Evolutionary conservation across 2,888 invertebrate species (phyloP), one percentile per base, ranked within the genome.

Genomic region (Drosophila percnosoma): DNA sequence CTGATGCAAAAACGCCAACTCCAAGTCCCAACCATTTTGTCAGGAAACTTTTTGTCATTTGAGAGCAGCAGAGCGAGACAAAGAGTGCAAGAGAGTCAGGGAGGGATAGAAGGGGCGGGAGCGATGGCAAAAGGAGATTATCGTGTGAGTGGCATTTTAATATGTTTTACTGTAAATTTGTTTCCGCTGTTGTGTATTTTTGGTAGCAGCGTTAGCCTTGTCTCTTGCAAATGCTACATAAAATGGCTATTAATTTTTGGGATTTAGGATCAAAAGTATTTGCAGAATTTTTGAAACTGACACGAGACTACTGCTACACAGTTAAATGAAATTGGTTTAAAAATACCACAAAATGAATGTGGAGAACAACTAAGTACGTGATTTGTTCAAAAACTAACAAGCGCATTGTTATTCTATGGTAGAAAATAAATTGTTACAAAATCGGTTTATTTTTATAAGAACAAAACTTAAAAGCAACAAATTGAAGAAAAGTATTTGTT

Each of bases 101-200:
- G 31, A 6, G 48, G 38, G 31, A 13, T 6, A 11, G 7, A 27
- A 38, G 2, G 11, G 18, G 4, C 10, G 36, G 52, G 54, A 11
- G 45, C 54, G 66, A 66, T 61, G 33, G 53, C 49, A 54, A 77
- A 79, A 68, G 67, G 82, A 71, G 82, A 75, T 86, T 86, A 89
- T 73, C 85, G 75, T 86, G 78, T 84, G 89, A 86, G 89, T 86
- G 85, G 89, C 85, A 86, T 86, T 86, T 87, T 89, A 86, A 86
- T 86, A 86, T 86, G 84, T 87, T 86, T 82, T 75, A 69, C 68
- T 59, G 79, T 71, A 76, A 86, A 81, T 71, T 75, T 74, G 69
- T 73, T 76, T 74, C 55, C 60, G 67, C 65, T 60, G 38, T 73
- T 80, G 65, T 66, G 62, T 57, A 69, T 77, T 62, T 63, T 63